Evolutionary conservation across 2,797 vertebrate genomes (phyloP).

Genomic region (Selene dorsalis): DNA sequence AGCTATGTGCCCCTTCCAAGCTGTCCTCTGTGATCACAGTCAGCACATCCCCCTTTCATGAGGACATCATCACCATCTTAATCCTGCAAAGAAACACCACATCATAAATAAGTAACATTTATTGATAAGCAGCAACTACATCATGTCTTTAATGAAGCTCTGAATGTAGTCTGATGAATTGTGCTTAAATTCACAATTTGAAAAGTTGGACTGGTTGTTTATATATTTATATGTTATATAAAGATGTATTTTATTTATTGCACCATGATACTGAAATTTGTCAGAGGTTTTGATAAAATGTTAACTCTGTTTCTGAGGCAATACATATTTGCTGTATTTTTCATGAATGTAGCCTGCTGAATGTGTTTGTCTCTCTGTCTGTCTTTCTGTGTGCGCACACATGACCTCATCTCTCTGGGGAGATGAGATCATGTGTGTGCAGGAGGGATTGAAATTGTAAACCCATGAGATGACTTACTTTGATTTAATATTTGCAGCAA

Average conservation of each 20-base stretch:
- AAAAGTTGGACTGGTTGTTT: background rate
- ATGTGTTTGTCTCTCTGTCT: constrained; percentile 20
- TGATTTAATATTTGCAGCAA: background rate
- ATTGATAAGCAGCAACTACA: background rate
- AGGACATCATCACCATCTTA: background rate
- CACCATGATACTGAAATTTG: background rate
- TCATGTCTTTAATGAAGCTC: background rate
- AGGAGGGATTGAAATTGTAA: background rate
- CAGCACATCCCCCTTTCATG: background rate
- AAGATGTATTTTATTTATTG: background rate
- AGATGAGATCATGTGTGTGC: constrained; percentile 49
- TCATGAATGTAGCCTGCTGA: background rate
- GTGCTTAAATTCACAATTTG: background rate
- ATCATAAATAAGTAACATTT: background rate
- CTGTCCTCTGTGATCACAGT: background rate
- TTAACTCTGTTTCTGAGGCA: constrained; percentile 2
- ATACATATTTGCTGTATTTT: background rate
- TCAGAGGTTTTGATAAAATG: background rate
- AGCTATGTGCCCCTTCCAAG: background rate
- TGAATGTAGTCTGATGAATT: background rate
- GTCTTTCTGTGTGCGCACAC: constrained; percentile 20
- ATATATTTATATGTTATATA: background rate
- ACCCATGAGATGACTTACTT: background rate
- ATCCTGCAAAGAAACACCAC: constrained; percentile 4
- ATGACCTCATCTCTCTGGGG: constrained; percentile 60